Conservation (phyloP, 2,888 invertebrate species). For the Tetramorium bicarinatum region DNA sequence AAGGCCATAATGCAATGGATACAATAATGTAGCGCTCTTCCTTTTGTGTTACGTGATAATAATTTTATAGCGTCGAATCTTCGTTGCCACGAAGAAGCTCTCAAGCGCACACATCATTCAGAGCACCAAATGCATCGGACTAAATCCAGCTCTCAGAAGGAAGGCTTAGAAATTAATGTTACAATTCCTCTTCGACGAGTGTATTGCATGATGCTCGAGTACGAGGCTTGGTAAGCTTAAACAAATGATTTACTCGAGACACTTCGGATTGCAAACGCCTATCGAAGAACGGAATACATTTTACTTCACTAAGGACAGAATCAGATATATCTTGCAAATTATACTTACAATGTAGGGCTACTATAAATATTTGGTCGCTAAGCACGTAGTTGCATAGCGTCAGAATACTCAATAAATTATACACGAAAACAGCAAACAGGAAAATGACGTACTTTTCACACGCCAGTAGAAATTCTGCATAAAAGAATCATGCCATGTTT, state of each 20-base stretch:
- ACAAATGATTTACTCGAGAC: slow-evolving; percentile 67
- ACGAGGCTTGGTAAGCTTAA: slow-evolving; percentile 46
- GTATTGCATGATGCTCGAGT: slow-evolving; percentile 19
- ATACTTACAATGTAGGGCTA: slow-evolving; percentile 8
- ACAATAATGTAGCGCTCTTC: neutral
- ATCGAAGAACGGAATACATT: slow-evolving; percentile 23
- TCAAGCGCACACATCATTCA: slow-evolving; percentile 66
- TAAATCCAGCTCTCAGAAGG: slow-evolving; percentile 60
- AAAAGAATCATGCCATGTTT: neutral
- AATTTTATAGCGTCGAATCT: slow-evolving; percentile 58
- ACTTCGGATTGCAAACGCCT: slow-evolving; percentile 9
- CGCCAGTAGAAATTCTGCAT: neutral
- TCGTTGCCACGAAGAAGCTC: slow-evolving; percentile 27
- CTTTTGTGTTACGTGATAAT: slow-evolving; percentile 31
- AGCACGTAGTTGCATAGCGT: neutral
- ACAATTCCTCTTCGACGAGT: slow-evolving; percentile 11
- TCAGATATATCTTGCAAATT: slow-evolving; percentile 30
- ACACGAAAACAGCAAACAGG: neutral
- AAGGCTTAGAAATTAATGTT: slow-evolving; percentile 66
- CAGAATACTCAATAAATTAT: slow-evolving; percentile 21
- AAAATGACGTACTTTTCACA: slow-evolving; percentile 21
- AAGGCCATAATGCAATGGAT: neutral
- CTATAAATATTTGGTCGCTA: slow-evolving; percentile 34
- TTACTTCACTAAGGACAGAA: neutral
- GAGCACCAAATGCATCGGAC: slow-evolving; percentile 38